Conservation (phyloP, 2,797 vertebrate species). For the Sebastes glaucus region DNA sequence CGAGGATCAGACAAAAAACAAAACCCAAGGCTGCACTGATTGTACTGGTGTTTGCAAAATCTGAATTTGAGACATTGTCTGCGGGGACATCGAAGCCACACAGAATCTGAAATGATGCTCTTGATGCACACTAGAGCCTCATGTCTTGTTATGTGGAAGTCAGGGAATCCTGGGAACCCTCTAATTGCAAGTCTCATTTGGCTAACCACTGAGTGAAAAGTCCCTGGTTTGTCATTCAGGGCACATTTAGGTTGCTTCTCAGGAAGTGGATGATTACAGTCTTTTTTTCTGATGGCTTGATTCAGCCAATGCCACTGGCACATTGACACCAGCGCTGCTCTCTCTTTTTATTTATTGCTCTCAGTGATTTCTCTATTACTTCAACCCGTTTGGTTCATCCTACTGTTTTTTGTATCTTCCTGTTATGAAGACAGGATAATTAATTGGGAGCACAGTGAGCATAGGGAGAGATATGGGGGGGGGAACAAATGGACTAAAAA, state of each 20-base stretch:
- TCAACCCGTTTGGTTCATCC: neutral
- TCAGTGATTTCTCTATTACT: neutral
- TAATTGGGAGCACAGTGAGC: constrained; percentile 15
- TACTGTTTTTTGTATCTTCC: neutral
- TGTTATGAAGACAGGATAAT: constrained; percentile 14
- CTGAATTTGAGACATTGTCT: neutral
- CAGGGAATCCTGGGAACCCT: neutral
- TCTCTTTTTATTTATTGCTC: neutral
- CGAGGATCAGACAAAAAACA: neutral
- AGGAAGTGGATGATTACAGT: neutral
- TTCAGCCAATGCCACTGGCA: neutral
- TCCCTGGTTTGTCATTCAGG: neutral
- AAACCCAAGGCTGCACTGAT: neutral
- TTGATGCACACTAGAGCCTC: neutral
- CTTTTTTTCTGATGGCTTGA: neutral
- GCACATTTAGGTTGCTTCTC: neutral
- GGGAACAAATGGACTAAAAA: constrained; percentile 32
- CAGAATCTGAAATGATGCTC: neutral
- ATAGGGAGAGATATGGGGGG: neutral
- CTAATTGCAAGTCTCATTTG: neutral
- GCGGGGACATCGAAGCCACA: neutral
- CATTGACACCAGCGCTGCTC: neutral
- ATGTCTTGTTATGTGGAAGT: neutral
- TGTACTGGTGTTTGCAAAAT: neutral
- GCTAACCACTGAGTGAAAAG: neutral